Conservation (phyloP, 2,888 invertebrate genomes). For the Eilema caniola region DNA sequence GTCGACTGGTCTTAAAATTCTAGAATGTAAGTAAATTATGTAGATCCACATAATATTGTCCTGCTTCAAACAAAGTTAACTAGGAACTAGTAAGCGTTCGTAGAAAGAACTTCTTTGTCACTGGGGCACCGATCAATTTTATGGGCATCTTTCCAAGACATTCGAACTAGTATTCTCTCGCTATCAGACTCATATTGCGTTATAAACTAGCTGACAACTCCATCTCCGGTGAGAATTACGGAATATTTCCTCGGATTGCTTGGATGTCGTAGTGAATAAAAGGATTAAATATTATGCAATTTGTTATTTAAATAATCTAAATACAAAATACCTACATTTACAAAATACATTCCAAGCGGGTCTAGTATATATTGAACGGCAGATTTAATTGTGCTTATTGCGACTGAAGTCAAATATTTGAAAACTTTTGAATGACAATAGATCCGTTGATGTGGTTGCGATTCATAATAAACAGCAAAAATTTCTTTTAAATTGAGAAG, state of each 20-base stretch:
- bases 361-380: not conserved
- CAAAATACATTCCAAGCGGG: not conserved
- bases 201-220: constrained; percentile 15
- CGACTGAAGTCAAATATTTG: not conserved
- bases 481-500: not conserved
- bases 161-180: constrained; percentile 7
- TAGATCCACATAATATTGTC: not conserved
- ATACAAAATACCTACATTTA: too few relatives aligned
- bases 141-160: constrained; percentile 8
- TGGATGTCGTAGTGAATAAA: constrained; percentile 13
- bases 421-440: too few relatives aligned
- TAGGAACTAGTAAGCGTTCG: not conserved
- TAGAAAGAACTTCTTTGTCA: constrained; percentile 2
- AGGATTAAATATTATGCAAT: constrained; percentile 7
- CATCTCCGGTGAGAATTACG: constrained; percentile 12
- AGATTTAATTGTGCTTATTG: not conserved
- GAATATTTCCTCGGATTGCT: constrained; percentile 5
- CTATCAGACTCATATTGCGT: constrained; percentile 7
- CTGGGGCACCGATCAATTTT: constrained; percentile 18
- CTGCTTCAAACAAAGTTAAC: not conserved
- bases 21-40: not conserved
- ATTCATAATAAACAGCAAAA: not conserved
- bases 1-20: not conserved
- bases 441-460: not conserved
- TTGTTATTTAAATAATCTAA: not conserved